Percentiles rank a stretch among this genome's conserved stretches.
Conservation (phyloP, 2,888 invertebrate genomes). For the Philhelius pedissequus region DNA sequence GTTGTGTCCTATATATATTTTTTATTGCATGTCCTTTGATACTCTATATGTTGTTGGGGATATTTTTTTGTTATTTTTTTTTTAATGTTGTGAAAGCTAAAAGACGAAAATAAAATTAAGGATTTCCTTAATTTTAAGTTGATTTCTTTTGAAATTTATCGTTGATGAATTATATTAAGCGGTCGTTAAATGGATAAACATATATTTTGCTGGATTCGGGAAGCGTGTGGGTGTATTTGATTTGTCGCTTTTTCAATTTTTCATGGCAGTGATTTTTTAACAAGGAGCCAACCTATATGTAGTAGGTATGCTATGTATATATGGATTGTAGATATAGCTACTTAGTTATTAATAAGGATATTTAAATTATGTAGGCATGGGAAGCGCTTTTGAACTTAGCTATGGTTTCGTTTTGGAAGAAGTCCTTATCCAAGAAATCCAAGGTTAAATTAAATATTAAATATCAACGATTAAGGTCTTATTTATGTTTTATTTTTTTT, state of each 20-base stretch:
- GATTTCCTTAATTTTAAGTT: conserved; percentile 45
- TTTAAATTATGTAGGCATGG: too few species aligned
- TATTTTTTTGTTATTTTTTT: neutral
- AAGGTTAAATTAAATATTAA: too few species aligned
- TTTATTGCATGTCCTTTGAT: conserved; percentile 50
- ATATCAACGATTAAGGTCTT: too few species aligned
- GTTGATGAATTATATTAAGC: conserved; percentile 61
- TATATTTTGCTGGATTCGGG: neutral
- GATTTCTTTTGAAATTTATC: conserved; percentile 62
- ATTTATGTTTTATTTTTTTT: too few species aligned
- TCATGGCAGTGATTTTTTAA: neutral
- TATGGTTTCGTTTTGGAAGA: too few species aligned
- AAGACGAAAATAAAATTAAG: neutral
- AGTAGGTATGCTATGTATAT: too few species aligned
- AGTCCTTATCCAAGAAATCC: too few species aligned
- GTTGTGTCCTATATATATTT: conserved; percentile 31
- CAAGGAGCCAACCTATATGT: too few species aligned
- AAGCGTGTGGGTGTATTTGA: conserved; percentile 14
- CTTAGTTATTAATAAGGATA: too few species aligned
- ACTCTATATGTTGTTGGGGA: neutral
- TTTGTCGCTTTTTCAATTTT: conserved; percentile 18
- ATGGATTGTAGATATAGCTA: too few species aligned
- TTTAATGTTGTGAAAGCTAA: neutral
- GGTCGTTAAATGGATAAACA: conserved; percentile 54
- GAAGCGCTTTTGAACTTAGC: too few species aligned